Percentiles rank a stretch among this genome's conserved stretches.
phyloP scores from a whole-genome alignment of 2,888 invertebrate species.

The Oscheius sp. region DNA sequence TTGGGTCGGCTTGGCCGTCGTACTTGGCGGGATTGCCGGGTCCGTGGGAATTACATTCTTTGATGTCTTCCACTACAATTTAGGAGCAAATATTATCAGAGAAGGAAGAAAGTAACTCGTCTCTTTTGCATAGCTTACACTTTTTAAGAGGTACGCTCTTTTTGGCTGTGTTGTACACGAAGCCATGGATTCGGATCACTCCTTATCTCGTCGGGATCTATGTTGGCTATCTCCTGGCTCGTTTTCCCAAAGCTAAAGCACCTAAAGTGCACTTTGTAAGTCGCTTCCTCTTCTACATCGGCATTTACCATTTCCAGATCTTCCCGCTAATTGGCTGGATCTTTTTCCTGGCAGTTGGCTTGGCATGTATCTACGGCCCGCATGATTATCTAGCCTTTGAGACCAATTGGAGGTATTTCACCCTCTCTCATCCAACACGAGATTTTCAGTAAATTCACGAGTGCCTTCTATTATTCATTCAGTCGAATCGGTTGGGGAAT shows the following conservation, averaged over 20 bases:
- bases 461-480: slow-evolving; percentile 47
- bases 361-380: slow-evolving; percentile 39
- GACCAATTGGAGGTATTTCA: slow-evolving; percentile 36
- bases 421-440: not conserved
- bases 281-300: not conserved
- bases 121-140: too few relatives aligned
- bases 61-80: slow-evolving; percentile 18
- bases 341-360: slow-evolving; percentile 36
- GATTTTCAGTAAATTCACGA: slow-evolving; percentile 12
- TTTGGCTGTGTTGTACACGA: not conserved
- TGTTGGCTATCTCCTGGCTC: slow-evolving; percentile 69
- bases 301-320: too few relatives aligned
- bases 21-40: not conserved
- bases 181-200: slow-evolving; percentile 69
- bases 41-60: slow-evolving; percentile 13
- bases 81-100: slow-evolving; percentile 1
- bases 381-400: slow-evolving; percentile 43
- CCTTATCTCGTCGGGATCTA: slow-evolving; percentile 74
- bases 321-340: slow-evolving; percentile 38
- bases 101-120: not conserved
- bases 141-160: not conserved
- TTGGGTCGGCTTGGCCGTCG: slow-evolving; percentile 21
- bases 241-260: slow-evolving; percentile 24
- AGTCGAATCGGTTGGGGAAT: slow-evolving; percentile 74
- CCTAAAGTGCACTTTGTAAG: slow-evolving; percentile 36